Percentiles rank a stretch among this genome's conserved stretches.
Conservation (phyloP, 1,140 invertebrate genomes). For the Eulimnadia texana region DNA sequence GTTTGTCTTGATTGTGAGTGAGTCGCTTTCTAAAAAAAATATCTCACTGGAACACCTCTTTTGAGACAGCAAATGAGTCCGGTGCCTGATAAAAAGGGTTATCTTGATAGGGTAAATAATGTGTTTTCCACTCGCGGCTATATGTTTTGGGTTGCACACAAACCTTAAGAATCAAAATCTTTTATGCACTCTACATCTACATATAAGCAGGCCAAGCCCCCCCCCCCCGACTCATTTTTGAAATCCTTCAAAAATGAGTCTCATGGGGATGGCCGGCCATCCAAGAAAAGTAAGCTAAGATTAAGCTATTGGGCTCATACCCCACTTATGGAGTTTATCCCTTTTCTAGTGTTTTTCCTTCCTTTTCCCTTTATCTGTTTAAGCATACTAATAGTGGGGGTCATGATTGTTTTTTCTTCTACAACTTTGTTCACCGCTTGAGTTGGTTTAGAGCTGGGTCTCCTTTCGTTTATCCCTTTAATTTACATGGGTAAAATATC, state of each 20-base stretch:
- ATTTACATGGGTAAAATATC: not conserved
- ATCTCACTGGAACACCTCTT: no score
- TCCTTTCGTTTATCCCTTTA: not conserved
- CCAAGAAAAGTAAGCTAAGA: conserved; percentile 35
- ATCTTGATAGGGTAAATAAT: conserved; percentile 39
- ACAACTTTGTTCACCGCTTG: not conserved
- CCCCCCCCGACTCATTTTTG: no score
- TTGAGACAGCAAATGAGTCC: not conserved
- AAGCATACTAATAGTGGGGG: conserved; percentile 23
- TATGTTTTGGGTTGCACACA: conserved; percentile 36
- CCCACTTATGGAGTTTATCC: conserved; percentile 29
- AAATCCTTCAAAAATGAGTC: no score
- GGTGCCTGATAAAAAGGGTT: conserved; percentile 37
- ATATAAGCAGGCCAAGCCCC: no score
- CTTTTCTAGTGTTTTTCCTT: conserved; percentile 14
- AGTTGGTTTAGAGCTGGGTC: not conserved
- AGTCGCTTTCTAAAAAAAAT: no score
- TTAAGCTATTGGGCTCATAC: conserved; percentile 35
- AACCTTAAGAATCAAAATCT: conserved; percentile 37
- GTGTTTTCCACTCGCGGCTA: no score
- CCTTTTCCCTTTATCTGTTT: conserved; percentile 33
- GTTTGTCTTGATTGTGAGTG: no score
- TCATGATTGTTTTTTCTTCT: not conserved
- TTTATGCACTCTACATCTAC: conserved; percentile 38
- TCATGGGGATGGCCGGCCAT: no score